Conservation (phyloP, 2,797 vertebrate species). For the Phylloscopus collybita region DNA sequence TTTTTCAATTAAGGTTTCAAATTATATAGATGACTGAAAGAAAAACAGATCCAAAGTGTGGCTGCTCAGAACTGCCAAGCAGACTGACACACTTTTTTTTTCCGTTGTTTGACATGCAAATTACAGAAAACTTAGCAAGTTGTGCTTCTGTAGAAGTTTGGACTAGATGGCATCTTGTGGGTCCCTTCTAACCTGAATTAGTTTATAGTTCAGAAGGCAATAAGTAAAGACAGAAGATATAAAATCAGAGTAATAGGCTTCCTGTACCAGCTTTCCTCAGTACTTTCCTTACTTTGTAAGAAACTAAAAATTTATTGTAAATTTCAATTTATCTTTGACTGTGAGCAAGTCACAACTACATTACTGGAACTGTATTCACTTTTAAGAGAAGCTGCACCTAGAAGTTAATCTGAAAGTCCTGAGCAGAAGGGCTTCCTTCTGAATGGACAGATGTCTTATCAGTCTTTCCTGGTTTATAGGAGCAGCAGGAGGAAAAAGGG, state of each 20-base stretch:
- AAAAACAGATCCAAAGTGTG: not conserved
- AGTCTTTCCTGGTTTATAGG: not conserved
- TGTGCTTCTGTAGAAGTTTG: rapidly evolving
- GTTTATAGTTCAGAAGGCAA: not conserved
- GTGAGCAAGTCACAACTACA: not conserved
- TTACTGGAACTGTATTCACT: not conserved
- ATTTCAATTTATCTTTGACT: not conserved
- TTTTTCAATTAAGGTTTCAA: not conserved
- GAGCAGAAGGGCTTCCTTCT: not conserved
- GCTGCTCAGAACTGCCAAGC: not conserved
- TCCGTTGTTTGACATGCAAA: not conserved
- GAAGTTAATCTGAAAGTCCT: not conserved
- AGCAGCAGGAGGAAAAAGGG: not conserved
- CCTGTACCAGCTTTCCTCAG: not conserved
- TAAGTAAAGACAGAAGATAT: not conserved
- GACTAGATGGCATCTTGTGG: not conserved
- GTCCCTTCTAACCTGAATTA: not conserved
- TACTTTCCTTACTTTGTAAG: not conserved
- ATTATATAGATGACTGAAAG: not conserved
- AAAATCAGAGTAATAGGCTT: not conserved
- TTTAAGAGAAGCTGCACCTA: not conserved
- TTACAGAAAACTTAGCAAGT: not conserved
- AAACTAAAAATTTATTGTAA: not conserved
- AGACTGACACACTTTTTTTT: not conserved
- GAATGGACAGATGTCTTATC: not conserved